Base-by-base conservation (phyloP, 2,888 invertebrate species). In the Xanthorhoe spadicearia region DNA sequence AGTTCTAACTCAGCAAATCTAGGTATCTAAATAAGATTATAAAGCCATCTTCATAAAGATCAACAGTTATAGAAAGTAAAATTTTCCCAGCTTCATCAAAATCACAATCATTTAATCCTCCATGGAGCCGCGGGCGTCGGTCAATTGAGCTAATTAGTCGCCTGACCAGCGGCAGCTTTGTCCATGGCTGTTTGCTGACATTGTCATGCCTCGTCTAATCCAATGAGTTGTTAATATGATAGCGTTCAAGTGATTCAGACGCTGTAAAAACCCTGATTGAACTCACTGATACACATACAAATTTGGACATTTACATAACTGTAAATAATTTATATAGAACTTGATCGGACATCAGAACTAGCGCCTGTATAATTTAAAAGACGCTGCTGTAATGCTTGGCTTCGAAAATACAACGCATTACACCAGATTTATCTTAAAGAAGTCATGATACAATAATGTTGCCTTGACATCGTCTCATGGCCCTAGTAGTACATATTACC, bases 81-180 rank as follows among this genome's bases (percentile, higher is more conserved):
- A 9, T 57, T 64, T 74, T 72, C 74, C 69, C 74, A 72, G 64
- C 48, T 52, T 66, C 67, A 71, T 74, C 55, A 64, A 67, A 72
- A 71, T 70, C 70, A 72, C 64, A 71, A 72, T 61, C 60, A 63
- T 50, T 67, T 64, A 66, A 65, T 68, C 51, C 60, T 61, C 69
- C 71, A 72, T 69, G 61, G 51, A 66, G 67, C 70, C 69, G 74
- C 72, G 64, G 62, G 57, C 54, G 61, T 59, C 59, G 60, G 55
- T 67, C 73, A 72, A 75, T 75, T 75, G 70, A 64, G 28, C 61
- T 72, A 73, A 73, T 73, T 72, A 69, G 61, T 71, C 61, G 71
- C 74, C 64, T 69, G 71, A 61, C 61, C 61, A 66, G 54, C 61
- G 67, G 61, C 59, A 50, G 62, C 61, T 69, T 49, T 60, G 61